These are phyloP conservation scores for Melopsittacus undulatus DNA, from an alignment of 2,797 vertebrate species.

Conservation along the genomic window DNA sequence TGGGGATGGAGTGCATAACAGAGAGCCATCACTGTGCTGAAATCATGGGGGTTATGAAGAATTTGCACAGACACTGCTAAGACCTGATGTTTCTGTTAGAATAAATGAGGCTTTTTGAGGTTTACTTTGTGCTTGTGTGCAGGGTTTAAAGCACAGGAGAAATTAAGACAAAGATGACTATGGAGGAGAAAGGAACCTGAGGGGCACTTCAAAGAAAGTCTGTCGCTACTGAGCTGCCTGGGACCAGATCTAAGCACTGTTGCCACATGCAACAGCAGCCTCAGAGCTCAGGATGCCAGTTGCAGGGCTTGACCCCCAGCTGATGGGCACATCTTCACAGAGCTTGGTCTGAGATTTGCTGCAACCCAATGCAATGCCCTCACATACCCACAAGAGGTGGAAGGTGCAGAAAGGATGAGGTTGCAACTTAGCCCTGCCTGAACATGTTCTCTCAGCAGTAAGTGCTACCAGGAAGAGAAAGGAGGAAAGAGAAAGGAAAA, in stretches of 20 bases:
- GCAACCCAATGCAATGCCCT: background rate
- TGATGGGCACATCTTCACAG: background rate
- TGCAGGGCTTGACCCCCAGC: too few species aligned
- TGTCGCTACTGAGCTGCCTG: fast-evolving
- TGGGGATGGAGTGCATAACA: background rate
- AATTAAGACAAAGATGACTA: background rate
- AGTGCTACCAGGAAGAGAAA: background rate
- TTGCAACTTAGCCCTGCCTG: background rate
- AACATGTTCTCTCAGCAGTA: background rate
- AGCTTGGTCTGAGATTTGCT: background rate
- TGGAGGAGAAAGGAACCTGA: background rate
- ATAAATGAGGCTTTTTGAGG: background rate
- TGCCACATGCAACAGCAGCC: background rate
- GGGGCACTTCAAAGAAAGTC: background rate
- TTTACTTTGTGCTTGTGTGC: background rate
- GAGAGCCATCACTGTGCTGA: background rate
- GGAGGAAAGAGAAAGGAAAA: background rate
- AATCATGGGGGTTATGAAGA: background rate
- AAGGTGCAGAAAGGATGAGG: background rate
- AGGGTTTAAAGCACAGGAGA: background rate
- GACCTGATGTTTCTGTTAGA: background rate
- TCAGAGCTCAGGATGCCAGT: background rate
- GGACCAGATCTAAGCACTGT: background rate
- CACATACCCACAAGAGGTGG: fast-evolving
- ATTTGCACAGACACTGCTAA: background rate